A percentile compares a stretch with the other conserved stretches of the same genome.
Evolutionary conservation across 2,797 vertebrate genomes (phyloP).

Genomic region (Crenichthys baileyi): DNA sequence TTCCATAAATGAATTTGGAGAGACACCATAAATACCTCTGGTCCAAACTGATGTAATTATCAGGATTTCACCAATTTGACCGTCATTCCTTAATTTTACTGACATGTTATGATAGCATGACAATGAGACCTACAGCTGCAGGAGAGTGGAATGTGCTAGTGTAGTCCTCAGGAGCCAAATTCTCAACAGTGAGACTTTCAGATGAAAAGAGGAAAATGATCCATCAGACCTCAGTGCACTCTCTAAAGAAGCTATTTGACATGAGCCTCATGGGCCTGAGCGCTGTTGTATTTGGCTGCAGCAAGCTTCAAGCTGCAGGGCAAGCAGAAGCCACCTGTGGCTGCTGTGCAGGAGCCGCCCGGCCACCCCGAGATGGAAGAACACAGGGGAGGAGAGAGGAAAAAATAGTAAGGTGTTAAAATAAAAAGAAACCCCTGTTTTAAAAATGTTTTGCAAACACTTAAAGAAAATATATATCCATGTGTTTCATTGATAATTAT

Average conservation of each 20-base stretch:
- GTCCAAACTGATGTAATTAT: neutral
- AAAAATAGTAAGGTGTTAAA: neutral
- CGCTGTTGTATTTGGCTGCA: conserved; percentile 72
- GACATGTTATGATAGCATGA: conserved; percentile 29
- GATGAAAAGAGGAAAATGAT: conserved; percentile 61
- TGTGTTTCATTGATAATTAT: neutral
- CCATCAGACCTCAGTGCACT: conserved; percentile 52
- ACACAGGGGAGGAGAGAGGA: conserved; percentile 3
- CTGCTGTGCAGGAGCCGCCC: conserved; percentile 54
- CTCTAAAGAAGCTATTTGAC: conserved; percentile 65
- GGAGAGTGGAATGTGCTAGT: conserved; percentile 62
- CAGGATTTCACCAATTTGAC: neutral
- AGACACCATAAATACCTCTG: neutral
- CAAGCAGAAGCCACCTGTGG: conserved; percentile 80
- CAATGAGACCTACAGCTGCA: conserved; percentile 28
- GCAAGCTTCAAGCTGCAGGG: conserved; percentile 54
- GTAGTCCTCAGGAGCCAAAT: conserved; percentile 49
- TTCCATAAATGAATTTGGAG: neutral
- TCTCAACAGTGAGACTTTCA: conserved; percentile 42
- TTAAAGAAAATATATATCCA: too few relatives aligned
- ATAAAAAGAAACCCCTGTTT: neutral
- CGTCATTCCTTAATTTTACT: neutral
- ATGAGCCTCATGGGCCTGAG: conserved; percentile 46
- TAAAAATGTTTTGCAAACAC: neutral
- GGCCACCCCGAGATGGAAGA: conserved; percentile 20